Base-by-base conservation (phyloP, 2,888 invertebrate species). In the Eledona agricola region DNA sequence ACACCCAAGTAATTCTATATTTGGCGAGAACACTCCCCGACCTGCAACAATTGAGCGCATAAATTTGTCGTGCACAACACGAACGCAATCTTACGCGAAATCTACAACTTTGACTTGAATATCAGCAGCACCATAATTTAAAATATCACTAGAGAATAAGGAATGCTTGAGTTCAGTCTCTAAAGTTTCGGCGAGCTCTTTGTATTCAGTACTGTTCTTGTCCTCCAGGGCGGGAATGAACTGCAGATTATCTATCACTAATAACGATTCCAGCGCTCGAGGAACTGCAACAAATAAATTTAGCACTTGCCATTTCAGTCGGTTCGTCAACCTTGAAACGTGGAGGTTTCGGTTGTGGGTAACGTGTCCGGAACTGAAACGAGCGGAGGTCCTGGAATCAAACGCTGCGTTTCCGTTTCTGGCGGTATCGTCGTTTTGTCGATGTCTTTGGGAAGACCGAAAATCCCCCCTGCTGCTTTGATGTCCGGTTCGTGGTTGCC, bases 1-100 rank as follows among this genome's bases (percentile, higher is more conserved):
- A 81, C 40, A 76, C 77, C 88, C 87, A 88, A 40, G 83, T 83
- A 17, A 88, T 78, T 64, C 87, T 78, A 72, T 85, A 87, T 54
- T 81, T 83, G 2, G 83, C 84, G 23, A 85, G 76, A 29, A 88
- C 78, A 51, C 86, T 86, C 54, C 87, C 87, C 42, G 82, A 79
- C 63, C 87, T 87, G 77, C 51, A 80, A 77, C 52, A 2, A 11
- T 22, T 22, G 11, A 11, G 12, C 3, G 2, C 16, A 31, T 3
- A 19, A 31, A 13, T 53, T 1, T n/a, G n/a, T n/a, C n/a, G n/a
- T n/a, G n/a, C n/a, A n/a, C n/a, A n/a, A n/a, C 1, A 6, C n/a
- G 9, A 13, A 19, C n/a, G 20, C 4, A 10, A 20, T 66, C 68
- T 62, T 60, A 87, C 87, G 78, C 79, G 62, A 87, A 81, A 58